Conservation (phyloP, 2,888 invertebrate genomes). For the Cosmia pyralina region DNA sequence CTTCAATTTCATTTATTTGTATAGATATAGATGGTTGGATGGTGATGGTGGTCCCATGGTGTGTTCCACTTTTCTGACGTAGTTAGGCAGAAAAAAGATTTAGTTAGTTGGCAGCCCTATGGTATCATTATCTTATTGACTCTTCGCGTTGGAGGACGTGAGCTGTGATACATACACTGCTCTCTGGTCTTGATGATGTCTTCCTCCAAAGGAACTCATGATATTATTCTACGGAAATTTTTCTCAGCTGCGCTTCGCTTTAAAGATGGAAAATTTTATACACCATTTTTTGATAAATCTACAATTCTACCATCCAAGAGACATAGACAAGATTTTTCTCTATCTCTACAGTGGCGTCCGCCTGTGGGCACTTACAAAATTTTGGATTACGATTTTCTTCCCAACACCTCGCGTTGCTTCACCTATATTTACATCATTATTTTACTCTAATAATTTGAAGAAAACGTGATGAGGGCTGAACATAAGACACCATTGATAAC, state of each 20-base stretch:
- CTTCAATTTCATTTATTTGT: too few species aligned
- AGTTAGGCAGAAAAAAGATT: not conserved
- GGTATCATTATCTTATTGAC: slow-evolving; percentile 16
- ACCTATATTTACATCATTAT: not conserved
- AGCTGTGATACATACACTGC: slow-evolving; percentile 19
- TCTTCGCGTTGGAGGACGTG: slow-evolving; percentile 28
- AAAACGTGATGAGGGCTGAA: not conserved
- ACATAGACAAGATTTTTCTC: too few species aligned
- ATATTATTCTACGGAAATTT: slow-evolving; percentile 12
- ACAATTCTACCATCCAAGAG: not conserved
- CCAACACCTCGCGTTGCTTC: not conserved
- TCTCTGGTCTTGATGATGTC: slow-evolving; percentile 12
- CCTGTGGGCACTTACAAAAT: too few species aligned
- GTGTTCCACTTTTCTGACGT: not conserved
- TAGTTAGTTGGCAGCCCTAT: slow-evolving; percentile 6
- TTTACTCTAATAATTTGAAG: not conserved
- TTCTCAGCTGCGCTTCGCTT: not conserved
- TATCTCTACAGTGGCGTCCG: not conserved
- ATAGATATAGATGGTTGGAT: too few species aligned
- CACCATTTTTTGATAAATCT: not conserved
- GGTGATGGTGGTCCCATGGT: not conserved
- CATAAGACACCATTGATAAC: too few species aligned
- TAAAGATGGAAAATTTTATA: too few species aligned
- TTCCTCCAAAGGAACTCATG: slow-evolving; percentile 10
- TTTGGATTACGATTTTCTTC: too few species aligned